Evolutionary conservation across 1,140 invertebrate species (phyloP).

Genomic region (Sipha flava): DNA sequence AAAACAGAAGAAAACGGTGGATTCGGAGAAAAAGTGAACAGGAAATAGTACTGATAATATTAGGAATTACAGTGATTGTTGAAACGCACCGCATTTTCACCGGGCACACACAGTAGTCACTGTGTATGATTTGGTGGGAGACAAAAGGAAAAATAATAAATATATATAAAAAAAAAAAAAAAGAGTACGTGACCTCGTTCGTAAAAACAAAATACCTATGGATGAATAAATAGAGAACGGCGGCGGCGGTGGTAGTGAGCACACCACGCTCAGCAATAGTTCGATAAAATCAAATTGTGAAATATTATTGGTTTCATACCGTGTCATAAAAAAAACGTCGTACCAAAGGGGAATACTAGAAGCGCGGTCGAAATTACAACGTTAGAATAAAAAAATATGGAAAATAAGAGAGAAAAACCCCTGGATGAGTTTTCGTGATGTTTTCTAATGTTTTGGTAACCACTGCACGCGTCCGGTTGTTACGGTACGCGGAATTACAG

Average conservation of each 20-base stretch:
- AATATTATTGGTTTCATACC: neutral
- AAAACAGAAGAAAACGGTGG: neutral
- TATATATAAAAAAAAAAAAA: neutral
- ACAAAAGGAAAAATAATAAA: neutral
- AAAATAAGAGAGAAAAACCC: too few species aligned
- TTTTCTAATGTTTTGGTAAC: constrained; percentile 21
- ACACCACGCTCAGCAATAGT: neutral
- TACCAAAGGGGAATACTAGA: neutral
- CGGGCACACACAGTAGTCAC: too few species aligned
- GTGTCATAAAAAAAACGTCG: neutral
- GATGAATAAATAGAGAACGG: neutral
- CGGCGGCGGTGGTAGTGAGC: too few species aligned
- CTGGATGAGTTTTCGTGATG: neutral
- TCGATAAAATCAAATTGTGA: neutral
- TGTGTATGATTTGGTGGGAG: neutral
- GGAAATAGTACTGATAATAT: neutral
- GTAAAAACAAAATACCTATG: neutral
- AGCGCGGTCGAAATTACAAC: neutral
- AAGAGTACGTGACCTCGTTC: constrained; percentile 16
- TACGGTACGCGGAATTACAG: constrained; percentile 30
- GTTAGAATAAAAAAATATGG: neutral
- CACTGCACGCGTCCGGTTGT: constrained; percentile 27
- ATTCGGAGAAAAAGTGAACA: neutral
- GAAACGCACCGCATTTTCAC: neutral
- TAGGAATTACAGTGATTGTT: neutral